phyloP scores from a whole-genome alignment of 1,140 invertebrate genomes.

The Temnothorax longispinosus region DNA sequence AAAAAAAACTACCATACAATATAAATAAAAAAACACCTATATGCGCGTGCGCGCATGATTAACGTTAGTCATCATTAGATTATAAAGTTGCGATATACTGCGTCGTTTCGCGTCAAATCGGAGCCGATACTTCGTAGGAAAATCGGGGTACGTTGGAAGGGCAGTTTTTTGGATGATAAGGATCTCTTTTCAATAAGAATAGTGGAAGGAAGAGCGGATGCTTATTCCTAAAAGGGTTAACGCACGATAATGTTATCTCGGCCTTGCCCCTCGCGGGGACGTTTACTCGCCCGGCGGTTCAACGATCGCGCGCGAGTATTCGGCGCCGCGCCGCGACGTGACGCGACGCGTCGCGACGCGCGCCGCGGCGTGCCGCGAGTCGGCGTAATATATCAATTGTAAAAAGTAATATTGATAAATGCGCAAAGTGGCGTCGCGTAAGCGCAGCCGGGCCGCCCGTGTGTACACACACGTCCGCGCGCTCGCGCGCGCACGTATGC shows the following conservation, averaged over 20 bases:
- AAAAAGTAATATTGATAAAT: conserved; percentile 77
- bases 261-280: not conserved
- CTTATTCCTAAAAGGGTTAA: not conserved
- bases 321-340: not conserved
- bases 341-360: not conserved
- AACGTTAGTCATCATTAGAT: no score
- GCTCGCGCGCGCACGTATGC: not conserved
- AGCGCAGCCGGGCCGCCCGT: conserved; percentile 53
- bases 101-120: no score
- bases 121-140: no score
- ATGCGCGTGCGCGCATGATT: no score
- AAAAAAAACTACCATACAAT: no score
- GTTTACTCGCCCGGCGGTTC: conserved; percentile 2
- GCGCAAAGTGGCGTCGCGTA: conserved; percentile 74
- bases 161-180: no score
- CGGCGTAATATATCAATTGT: conserved; percentile 63
- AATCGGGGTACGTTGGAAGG: no score
- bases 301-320: conserved; percentile 25
- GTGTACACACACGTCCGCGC: not conserved
- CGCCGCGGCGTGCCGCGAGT: not conserved
- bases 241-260: not conserved
- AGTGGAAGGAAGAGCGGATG: not conserved
- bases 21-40: no score
- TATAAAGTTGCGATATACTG: no score
- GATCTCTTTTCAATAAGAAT: not conserved